These are phyloP conservation scores for Aethes cnicana DNA, from an alignment of 2,888 invertebrate genomes.

Conservation along the genomic window DNA sequence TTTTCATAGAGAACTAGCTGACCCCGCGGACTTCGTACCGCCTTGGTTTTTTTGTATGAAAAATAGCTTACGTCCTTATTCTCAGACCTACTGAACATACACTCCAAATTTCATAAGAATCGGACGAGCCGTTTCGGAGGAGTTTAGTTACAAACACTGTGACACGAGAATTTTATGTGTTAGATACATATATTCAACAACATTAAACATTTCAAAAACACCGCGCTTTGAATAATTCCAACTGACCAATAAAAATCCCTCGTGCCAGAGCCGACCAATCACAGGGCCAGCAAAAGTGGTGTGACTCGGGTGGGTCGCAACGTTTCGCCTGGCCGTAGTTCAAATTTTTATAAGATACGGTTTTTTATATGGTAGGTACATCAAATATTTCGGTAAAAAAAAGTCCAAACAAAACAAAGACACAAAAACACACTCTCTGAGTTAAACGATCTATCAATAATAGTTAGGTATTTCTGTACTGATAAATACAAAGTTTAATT, in stretches of 20 bases:
- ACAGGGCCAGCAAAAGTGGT: conserved; percentile 62
- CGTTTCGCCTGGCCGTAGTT: conserved; percentile 43
- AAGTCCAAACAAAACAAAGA: conserved; percentile 15
- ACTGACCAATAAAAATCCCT: conserved; percentile 54
- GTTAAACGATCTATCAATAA: conserved; percentile 34
- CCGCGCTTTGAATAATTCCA: conserved; percentile 46
- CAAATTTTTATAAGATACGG: conserved; percentile 37
- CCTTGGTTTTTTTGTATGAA: no score
- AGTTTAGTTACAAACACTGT: no score
- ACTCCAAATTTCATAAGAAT: no score
- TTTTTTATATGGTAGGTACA: conserved; percentile 53
- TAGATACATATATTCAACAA: background rate
- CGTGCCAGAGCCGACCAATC: conserved; percentile 58
- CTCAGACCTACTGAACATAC: no score
- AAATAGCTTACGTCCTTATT: no score
- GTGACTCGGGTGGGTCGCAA: conserved; percentile 73
- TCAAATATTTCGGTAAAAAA: conserved; percentile 32
- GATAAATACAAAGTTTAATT: conserved; percentile 65
- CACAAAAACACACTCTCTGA: conserved; percentile 7
- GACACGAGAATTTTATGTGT: conserved; percentile 2
- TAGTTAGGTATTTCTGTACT: conserved; percentile 45
- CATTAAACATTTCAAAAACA: conserved; percentile 38
- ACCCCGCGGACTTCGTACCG: no score
- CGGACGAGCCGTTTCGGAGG: no score
- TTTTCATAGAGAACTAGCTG: no score